phyloP scores from a whole-genome alignment of 2,113 vertebrate species.

The Raphicerus campestris region DNA sequence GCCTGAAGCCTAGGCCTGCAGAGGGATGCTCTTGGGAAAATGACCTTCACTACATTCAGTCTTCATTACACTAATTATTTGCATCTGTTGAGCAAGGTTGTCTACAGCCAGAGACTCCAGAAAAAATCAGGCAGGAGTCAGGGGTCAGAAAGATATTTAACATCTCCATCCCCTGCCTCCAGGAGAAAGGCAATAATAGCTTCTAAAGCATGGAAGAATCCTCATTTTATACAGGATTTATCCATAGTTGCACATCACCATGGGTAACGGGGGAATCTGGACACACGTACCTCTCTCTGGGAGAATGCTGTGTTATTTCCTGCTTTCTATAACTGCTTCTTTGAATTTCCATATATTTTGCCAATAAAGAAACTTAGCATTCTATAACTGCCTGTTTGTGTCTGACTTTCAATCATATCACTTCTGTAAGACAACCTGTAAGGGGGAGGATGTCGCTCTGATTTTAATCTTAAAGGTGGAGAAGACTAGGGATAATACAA shows the following conservation, averaged over 20 bases:
- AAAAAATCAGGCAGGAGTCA: not conserved
- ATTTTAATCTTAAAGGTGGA: not conserved
- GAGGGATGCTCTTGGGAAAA: not conserved
- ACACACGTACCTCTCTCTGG: not conserved
- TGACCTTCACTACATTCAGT: not conserved
- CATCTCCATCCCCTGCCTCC: not conserved
- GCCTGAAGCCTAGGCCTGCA: not conserved
- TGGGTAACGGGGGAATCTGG: not conserved
- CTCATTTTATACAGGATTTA: not conserved
- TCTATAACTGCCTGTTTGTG: not conserved
- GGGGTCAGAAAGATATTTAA: not conserved
- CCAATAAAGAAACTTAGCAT: not conserved
- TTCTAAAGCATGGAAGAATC: not conserved
- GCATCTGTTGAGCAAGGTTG: not conserved
- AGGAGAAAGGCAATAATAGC: not conserved
- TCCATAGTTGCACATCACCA: not conserved
- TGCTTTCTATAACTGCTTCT: not conserved
- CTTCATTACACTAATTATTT: not conserved
- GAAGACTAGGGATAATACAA: slow-evolving; percentile 1
- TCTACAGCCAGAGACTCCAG: not conserved
- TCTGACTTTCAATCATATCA: not conserved
- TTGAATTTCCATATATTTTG: not conserved
- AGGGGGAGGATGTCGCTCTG: not conserved
- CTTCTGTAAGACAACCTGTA: not conserved
- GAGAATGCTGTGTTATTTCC: not conserved